Base-by-base conservation (phyloP, 2,113 vertebrate genomes). In the Pteropus alecto region DNA sequence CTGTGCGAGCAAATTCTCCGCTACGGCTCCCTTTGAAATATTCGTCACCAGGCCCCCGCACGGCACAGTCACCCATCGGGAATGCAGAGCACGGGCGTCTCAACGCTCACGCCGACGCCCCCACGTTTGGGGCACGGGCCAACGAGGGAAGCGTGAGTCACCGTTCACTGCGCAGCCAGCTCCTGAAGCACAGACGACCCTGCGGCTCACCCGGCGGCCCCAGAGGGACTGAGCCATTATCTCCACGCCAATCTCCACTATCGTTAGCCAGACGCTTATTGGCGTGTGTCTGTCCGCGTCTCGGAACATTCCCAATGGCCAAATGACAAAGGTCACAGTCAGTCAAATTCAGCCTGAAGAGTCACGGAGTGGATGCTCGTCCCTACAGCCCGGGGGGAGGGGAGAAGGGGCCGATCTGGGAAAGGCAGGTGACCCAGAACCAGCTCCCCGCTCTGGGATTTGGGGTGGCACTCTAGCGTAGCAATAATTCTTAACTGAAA, bases 271-370 rank as follows among this genome's bases (percentile, higher is more conserved):
- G 89, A 43, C 33, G 6, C 46, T 56, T 54, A 86, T 26, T 68
- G 89, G 95, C 95, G 91, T 14, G 79, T 95, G 95, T 97, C 97
- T 87, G 86, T 93, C 96, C 65, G 15, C 1, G 4, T 71, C 65
- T 7, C 60, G 88, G 86, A 41, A 33, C 76, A 12, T 30, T 54
- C 88, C 61, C 26, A 26, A 15, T 15, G 81, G 60, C 22, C 24
- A 43, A 43, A 35, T 13, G 94, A 95, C 71, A 68, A 77, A 94
- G 82, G 97, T 87, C 87, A 87, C 6, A 1, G 24, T 60, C 94
- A 11, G 1, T 35, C 86, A 35, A 58, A 56, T 28, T 3, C 19
- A 22, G 13, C 14, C 41, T 1, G 3, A 3, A 13, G 33, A 28
- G 38, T 68, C 41, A 1, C 1, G 3, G 5, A 68, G 38, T 0